Evolutionary conservation across 2,797 vertebrate genomes (phyloP), one percentile per base, ranked within the genome.

Genomic region (Takifugu ocellatus): DNA sequence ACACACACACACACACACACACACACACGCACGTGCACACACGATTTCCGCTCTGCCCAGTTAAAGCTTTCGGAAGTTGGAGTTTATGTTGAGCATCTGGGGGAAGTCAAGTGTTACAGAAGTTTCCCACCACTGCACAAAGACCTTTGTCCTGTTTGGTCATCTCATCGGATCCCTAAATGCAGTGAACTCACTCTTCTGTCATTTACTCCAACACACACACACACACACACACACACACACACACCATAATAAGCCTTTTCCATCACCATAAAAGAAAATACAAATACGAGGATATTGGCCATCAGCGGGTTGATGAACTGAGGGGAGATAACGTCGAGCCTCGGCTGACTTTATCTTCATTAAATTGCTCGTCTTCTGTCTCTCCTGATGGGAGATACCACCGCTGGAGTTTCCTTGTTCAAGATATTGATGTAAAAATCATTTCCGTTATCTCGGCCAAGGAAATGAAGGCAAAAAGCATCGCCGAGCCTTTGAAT

Each of bases 51-150:
- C 61, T 71, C 73, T 73, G 47, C 56, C 70, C 70, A 72, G 80
- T 90, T 85, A 77, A 76, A 58, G 75, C 65, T 79, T 82, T 87
- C 76, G 83, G 89, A 90, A 88, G 84, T 79, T 76, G 66, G 70
- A 77, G 89, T 91, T 91, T 88, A 87, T 83, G 81, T 69, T 83
- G 74, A 74, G 79, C 81, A 83, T 85, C 80, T 83, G 83, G 75
- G 73, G 79, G 82, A 82, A 85, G 89, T 90, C 86, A 83, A 72
- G 75, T 83, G 86, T 89, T 87, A 89, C 81, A 82, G 81, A 88
- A 86, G 82, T 87, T 91, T 91, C 89, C 90, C 91, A 91, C 83
- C 87, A 80, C 70, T 83, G 74, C 77, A 71, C 71, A 70, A 62
- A 70, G 70, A 82, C 78, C 68, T 84, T 77, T 81, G 78, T 86